These are phyloP conservation scores for Chaetogeoica ovagalla DNA, from an alignment of 2,888 invertebrate genomes.

Conservation along the genomic window DNA sequence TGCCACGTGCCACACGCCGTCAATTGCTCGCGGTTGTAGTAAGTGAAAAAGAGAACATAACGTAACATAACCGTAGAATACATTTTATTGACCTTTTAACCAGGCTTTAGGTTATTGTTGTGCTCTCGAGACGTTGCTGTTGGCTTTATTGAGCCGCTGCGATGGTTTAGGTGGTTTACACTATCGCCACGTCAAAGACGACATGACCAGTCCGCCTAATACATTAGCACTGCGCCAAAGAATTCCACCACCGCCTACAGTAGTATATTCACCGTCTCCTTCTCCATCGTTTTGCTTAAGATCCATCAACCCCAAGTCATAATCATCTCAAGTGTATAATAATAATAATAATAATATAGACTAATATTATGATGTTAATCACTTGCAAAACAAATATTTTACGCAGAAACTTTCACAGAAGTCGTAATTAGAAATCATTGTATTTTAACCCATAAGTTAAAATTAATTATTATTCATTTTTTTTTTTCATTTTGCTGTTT, in stretches of 20 bases:
- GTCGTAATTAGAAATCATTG: neutral
- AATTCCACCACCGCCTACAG: constrained; percentile 57
- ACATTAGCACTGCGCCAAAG: constrained; percentile 64
- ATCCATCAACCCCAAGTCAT: constrained; percentile 60
- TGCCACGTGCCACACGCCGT: constrained; percentile 73
- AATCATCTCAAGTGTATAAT: constrained; percentile 52
- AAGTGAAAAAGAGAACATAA: constrained; percentile 58
- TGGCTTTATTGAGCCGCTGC: constrained; percentile 66
- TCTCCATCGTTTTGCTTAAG: constrained; percentile 57
- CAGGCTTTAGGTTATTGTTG: constrained; percentile 68
- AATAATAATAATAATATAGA: too few relatives aligned
- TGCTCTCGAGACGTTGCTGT: constrained; percentile 66
- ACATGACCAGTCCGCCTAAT: constrained; percentile 61
- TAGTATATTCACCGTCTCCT: constrained; percentile 56
- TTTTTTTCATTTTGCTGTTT: too few relatives aligned
- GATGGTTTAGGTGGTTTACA: constrained; percentile 62
- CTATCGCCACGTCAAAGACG: constrained; percentile 68
- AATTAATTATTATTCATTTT: neutral
- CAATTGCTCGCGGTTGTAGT: constrained; percentile 71
- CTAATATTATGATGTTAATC: neutral
- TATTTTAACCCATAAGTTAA: neutral
- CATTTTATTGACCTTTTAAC: constrained; percentile 55
- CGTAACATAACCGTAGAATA: neutral
- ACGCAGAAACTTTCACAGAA: neutral
- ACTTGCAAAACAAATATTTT: neutral